phyloP scores from a whole-genome alignment of 2,888 invertebrate genomes.

The Hypolimnas misippus region DNA sequence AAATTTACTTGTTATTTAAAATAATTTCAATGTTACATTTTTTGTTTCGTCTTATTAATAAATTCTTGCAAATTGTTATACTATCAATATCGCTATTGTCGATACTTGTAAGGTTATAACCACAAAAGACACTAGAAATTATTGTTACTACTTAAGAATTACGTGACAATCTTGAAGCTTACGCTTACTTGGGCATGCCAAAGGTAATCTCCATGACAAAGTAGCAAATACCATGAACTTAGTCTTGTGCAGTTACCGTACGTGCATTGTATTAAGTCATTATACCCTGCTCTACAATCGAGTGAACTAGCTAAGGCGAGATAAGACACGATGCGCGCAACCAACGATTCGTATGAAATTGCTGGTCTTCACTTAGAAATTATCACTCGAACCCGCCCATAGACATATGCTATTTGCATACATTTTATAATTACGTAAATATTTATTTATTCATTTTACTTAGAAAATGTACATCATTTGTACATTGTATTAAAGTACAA shows the following conservation, averaged over 20 bases:
- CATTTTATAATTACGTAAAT: neutral
- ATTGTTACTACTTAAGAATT: no score
- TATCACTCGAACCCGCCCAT: neutral
- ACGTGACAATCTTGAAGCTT: slow-evolving; percentile 7
- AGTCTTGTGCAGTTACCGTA: slow-evolving; percentile 31
- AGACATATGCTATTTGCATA: neutral
- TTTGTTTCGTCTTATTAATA: neutral
- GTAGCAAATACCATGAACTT: slow-evolving; percentile 30
- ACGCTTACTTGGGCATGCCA: slow-evolving; percentile 11
- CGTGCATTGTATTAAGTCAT: slow-evolving; percentile 72
- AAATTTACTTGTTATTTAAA: neutral
- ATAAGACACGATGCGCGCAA: slow-evolving; percentile 47
- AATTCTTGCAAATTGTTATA: neutral
- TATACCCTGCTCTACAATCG: slow-evolving; percentile 59
- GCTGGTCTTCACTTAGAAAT: slow-evolving; percentile 10
- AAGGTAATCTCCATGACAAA: slow-evolving; percentile 24
- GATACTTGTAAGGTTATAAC: no score
- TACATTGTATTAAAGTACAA: neutral
- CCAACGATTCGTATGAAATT: slow-evolving; percentile 40
- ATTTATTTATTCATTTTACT: no score
- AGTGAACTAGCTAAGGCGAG: slow-evolving; percentile 43
- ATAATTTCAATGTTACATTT: neutral
- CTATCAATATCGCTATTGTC: no score
- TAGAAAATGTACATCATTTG: no score
- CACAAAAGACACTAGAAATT: no score